Evolutionary conservation across 2,113 vertebrate species (phyloP).

Genomic region (Oenanthe melanoleuca): DNA sequence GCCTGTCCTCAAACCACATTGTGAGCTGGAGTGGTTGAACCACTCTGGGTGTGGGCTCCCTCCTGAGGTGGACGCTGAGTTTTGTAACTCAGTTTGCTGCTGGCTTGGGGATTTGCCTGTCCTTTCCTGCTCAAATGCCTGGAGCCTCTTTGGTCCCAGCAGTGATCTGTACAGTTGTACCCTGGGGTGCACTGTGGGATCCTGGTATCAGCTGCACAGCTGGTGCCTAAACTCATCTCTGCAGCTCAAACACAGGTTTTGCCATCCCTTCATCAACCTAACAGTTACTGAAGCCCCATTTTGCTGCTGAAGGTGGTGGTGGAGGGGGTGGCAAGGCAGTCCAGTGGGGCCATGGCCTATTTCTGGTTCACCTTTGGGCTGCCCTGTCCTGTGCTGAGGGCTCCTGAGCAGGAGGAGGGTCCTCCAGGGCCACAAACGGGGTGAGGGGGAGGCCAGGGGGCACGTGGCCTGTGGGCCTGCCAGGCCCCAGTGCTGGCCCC

Average conservation of each 20-base stretch:
- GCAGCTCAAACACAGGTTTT: fast-evolving
- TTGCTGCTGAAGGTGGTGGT: fast-evolving
- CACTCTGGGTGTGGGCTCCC: neutral
- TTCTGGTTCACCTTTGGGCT: neutral
- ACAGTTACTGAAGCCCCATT: fast-evolving
- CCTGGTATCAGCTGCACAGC: fast-evolving
- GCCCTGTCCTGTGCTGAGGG: neutral
- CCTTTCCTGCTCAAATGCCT: neutral
- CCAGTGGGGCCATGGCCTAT: fast-evolving
- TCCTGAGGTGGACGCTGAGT: no score
- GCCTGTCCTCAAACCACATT: fast-evolving
- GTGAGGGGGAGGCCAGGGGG: neutral
- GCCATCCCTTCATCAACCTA: neutral
- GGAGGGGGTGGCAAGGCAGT: no score
- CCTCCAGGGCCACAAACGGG: conserved; percentile 43
- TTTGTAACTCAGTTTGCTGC: fast-evolving
- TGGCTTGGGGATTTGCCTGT: fast-evolving
- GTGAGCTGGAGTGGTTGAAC: neutral
- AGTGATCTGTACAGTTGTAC: fast-evolving
- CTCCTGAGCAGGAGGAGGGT: conserved; percentile 67
- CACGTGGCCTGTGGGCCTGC: neutral
- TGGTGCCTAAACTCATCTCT: neutral
- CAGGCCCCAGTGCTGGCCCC: neutral
- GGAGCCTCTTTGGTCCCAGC: neutral
- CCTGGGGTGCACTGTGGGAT: no score